Percentiles rank a stretch among this genome's conserved stretches.
Evolutionary conservation across 2,888 invertebrate species (phyloP).

Genomic region (Chrysopilus asiliformis): DNA sequence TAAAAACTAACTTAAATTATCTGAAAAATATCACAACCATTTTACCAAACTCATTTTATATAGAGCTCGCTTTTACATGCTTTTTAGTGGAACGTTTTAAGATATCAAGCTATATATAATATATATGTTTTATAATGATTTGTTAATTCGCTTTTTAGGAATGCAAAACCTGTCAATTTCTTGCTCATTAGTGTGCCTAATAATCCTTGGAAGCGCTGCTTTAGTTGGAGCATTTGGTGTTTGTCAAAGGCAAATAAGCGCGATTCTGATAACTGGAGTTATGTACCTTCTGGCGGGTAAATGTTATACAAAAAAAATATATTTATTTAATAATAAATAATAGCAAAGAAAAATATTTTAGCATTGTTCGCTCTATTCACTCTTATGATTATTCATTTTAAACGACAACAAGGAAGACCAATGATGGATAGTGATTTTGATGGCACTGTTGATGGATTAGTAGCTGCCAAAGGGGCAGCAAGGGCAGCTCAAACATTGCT

Average conservation of each 20-base stretch:
- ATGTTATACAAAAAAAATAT: constrained; percentile 19
- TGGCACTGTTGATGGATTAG: constrained; percentile 59
- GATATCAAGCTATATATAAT: not conserved
- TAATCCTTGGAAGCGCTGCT: constrained; percentile 75
- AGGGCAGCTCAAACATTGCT: constrained; percentile 44
- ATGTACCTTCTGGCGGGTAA: constrained; percentile 86
- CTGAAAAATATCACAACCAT: too few relatives aligned
- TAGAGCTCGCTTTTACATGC: too few relatives aligned
- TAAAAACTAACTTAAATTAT: too few relatives aligned
- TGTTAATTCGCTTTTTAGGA: constrained; percentile 40
- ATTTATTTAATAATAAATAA: too few relatives aligned
- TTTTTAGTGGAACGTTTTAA: too few relatives aligned
- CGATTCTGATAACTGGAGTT: constrained; percentile 84
- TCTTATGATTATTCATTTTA: constrained; percentile 83
- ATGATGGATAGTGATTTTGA: constrained; percentile 46
- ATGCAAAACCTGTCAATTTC: constrained; percentile 95
- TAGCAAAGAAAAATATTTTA: constrained; percentile 32
- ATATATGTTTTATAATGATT: not conserved
- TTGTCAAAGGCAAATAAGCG: constrained; percentile 82
- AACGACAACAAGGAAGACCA: constrained; percentile 58
- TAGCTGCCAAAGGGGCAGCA: constrained; percentile 39
- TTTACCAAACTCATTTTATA: too few relatives aligned
- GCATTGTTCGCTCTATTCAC: constrained; percentile 85
- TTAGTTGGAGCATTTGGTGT: constrained; percentile 81
- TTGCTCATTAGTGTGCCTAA: constrained; percentile 82